Evolutionary conservation across 53 echinoderm and acorn worm genomes (phyloP), one percentile per base, ranked within the genome.

Genomic region (Echinarachnius parma): DNA sequence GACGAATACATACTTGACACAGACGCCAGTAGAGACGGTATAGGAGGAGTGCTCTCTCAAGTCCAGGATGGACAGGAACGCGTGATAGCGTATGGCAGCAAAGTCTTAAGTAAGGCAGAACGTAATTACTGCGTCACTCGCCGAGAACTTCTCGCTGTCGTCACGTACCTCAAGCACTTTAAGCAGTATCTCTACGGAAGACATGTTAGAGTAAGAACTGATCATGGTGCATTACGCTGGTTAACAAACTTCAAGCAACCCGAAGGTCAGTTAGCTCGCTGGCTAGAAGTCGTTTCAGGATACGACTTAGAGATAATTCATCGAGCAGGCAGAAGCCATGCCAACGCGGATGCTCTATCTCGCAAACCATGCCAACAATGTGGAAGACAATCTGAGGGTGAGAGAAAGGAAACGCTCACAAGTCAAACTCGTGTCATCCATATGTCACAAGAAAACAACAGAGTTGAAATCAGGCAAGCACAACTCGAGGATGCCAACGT

Each of bases 11-110:
- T 79, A 14, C 18, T 79, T 20, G 79, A 79, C 46, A 66, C 65
- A 24, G 66, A 66, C 57, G 67, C 79, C 2, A 79, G 66, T 54
- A 68, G 28, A 10, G 27, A 5, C 3, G 79, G 53, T n/a, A 57
- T 79, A 21, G 56, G 79, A n/a, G 79, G 36, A 11, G 58, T 79
- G n/a, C 67, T 67, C 13, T 79, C 79, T n/a, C 67, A 79, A 27
- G 26, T 79, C 4, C 61, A 78, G 30, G 67, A 39, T 11, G 68
- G 79, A 2, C 26, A 56, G 30, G 79, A 79, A 32, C 31, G 39
- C 18, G 66, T 66, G 3, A 53, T 79, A 21, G 65, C 67, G 21
- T 79, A 79, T 26, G 53, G 21, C 44, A 79, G 79, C 29, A 26
- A 45, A 2, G 55, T 23, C 3, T 13, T 53, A 4, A 29, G 21